A percentile compares a stretch with the other conserved stretches of the same genome.
phyloP scores from a whole-genome alignment of 2,113 vertebrate genomes.

The Marmota flaviventris region DNA sequence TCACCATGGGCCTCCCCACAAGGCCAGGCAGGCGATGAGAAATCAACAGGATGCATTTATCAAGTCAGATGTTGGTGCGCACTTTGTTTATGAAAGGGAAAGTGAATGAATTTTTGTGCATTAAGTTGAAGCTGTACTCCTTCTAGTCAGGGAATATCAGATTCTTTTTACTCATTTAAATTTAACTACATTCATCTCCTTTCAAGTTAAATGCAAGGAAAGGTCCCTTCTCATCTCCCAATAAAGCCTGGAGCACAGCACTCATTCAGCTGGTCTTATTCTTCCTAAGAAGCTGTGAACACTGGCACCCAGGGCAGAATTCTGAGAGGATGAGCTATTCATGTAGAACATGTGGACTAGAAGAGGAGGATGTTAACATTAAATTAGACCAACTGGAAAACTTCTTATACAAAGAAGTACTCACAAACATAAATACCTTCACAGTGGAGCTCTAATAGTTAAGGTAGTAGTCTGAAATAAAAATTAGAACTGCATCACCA shows the following conservation, averaged over 20 bases:
- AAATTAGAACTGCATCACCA: not conserved
- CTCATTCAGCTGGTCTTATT: not conserved
- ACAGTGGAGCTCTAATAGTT: not conserved
- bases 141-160: not conserved
- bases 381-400: not conserved
- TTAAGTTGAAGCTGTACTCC: conserved; percentile 3
- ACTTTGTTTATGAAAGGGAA: conserved; percentile 24
- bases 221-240: not conserved
- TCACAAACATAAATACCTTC: not conserved
- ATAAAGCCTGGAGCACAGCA: not conserved
- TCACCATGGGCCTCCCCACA: not conserved
- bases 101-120: not conserved
- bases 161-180: conserved; percentile 18
- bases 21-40: conserved; percentile 21
- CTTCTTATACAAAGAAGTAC: not conserved
- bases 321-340: not conserved
- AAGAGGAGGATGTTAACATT: not conserved
- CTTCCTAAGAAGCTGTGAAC: not conserved
- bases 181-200: not conserved
- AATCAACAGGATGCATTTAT: conserved; percentile 48
- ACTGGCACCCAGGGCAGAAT: not conserved
- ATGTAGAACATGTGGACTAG: not conserved
- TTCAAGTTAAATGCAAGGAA: conserved; percentile 16
- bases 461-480: not conserved
- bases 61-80: not conserved